phyloP scores from a whole-genome alignment of 2,113 vertebrate genomes.

The Amblyopsis rosae region DNA sequence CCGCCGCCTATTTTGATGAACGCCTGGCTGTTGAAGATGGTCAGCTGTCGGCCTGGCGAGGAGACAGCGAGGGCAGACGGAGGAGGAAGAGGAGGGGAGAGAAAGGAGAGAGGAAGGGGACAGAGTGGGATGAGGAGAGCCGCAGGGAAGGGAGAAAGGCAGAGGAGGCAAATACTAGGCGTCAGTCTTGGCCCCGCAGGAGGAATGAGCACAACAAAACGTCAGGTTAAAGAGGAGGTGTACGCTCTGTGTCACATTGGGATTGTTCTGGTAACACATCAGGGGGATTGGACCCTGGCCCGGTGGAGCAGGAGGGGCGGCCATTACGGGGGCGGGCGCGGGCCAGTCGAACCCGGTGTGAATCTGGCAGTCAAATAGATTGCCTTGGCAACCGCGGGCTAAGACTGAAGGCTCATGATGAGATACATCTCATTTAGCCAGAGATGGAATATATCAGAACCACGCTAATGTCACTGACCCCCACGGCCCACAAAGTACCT shows the following conservation, averaged over 20 bases:
- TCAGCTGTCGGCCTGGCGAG: constrained; percentile 87
- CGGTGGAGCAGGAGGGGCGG: constrained; percentile 10
- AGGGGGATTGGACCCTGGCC: constrained; percentile 57
- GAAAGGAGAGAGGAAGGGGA: background rate
- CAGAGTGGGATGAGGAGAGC: background rate
- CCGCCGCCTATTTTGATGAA: constrained; percentile 90
- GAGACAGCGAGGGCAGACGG: background rate
- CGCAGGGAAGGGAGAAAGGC: background rate
- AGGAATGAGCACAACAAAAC: constrained; percentile 30
- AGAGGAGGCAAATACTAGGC: constrained; percentile 32
- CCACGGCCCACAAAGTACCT: constrained; percentile 35
- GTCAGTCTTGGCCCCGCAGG: constrained; percentile 42
- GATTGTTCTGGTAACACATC: constrained; percentile 57
- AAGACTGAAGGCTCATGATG: constrained; percentile 42
- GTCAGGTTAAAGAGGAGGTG: constrained; percentile 15
- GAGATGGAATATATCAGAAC: constrained; percentile 69
- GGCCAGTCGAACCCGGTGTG: constrained; percentile 27
- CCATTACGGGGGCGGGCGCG: constrained; percentile 39
- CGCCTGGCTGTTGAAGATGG: constrained; percentile 96
- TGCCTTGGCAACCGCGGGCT: constrained; percentile 37
- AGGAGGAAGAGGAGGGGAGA: background rate
- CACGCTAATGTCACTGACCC: constrained; percentile 67
- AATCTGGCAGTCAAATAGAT: constrained; percentile 64
- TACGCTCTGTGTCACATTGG: constrained; percentile 44
- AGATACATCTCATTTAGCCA: constrained; percentile 65